Evolutionary conservation across 1,140 invertebrate species (phyloP).

Genomic region (Carcinoscorpius rotundicauda): DNA sequence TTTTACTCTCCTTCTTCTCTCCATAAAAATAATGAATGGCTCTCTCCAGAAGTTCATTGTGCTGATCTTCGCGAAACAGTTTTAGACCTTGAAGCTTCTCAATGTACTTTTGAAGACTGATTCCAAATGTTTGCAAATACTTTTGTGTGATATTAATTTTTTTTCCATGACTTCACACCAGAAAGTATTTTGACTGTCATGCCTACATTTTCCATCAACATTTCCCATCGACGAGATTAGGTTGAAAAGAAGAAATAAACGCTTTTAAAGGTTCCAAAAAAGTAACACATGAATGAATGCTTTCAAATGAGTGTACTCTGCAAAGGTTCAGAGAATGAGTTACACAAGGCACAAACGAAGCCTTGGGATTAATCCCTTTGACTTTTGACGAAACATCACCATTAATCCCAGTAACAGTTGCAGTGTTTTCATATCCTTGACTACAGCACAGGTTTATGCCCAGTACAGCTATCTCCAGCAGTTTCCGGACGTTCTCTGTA

Average conservation of each 20-base stretch:
- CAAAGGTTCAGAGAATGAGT: background rate
- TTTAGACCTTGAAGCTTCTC: background rate
- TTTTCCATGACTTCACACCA: background rate
- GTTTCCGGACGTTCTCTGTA: background rate
- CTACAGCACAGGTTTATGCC: background rate
- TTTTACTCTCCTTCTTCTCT: too few species aligned
- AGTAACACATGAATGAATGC: background rate
- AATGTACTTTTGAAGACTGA: background rate
- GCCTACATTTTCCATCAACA: background rate
- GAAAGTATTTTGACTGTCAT: background rate
- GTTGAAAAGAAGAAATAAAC: background rate
- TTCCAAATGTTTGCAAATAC: slow-evolving; percentile 1
- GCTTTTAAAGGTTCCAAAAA: slow-evolving; percentile 1
- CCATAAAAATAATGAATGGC: too few species aligned
- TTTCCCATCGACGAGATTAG: background rate
- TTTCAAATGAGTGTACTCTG: background rate
- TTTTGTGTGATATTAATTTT: background rate
- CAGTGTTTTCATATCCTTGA: background rate
- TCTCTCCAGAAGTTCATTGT: background rate
- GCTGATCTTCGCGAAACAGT: background rate
- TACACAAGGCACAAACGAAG: background rate
- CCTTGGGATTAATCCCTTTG: background rate
- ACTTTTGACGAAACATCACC: background rate
- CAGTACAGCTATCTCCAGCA: background rate
- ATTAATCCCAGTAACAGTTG: background rate